Evolutionary conservation across 2,797 vertebrate species (phyloP).

Genomic region (Phataginus tricuspis): DNA sequence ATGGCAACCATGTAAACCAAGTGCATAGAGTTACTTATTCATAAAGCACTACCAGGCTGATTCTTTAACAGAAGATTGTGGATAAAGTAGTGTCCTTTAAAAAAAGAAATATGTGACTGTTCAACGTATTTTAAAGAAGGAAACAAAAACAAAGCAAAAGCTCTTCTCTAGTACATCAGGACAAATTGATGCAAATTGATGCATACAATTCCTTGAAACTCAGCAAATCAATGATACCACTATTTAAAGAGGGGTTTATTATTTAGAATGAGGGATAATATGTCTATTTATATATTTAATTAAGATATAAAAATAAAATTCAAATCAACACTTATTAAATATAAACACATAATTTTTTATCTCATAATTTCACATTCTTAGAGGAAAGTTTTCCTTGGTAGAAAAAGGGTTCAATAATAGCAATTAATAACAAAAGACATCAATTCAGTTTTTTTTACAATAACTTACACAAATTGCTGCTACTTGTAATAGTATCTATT

Average conservation of each 20-base stretch:
- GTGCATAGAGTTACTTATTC: background rate
- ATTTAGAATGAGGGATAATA: background rate
- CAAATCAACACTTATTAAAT: background rate
- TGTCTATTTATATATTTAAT: background rate
- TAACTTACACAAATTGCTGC: background rate
- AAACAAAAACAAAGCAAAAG: background rate
- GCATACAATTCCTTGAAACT: background rate
- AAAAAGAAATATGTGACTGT: background rate
- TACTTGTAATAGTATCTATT: background rate
- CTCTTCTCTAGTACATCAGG: background rate
- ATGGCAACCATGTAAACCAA: background rate
- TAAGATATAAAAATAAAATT: background rate
- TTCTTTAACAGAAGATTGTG: background rate
- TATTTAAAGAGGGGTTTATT: background rate
- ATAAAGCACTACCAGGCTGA: background rate
- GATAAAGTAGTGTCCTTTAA: background rate
- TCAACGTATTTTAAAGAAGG: background rate
- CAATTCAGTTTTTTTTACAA: background rate
- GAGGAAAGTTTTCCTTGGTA: background rate
- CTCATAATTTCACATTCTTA: background rate
- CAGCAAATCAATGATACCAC: background rate
- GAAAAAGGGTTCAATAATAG: background rate
- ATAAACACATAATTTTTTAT: background rate
- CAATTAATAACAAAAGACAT: background rate
- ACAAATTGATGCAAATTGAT: background rate